phyloP scores from a whole-genome alignment of 2,113 vertebrate species.

The Corythornis vintsioides region DNA sequence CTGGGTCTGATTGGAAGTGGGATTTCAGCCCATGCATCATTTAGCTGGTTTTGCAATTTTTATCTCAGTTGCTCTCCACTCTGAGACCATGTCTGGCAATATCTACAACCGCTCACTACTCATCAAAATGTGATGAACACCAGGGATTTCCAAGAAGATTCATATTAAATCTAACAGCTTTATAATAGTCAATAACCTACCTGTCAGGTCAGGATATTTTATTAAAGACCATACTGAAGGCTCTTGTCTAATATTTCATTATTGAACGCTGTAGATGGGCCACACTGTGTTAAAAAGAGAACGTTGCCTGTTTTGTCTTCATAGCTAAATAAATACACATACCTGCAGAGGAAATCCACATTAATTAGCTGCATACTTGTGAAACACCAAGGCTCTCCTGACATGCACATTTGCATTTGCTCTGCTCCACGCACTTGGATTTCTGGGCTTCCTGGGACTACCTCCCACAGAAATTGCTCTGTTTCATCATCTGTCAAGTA shows the following conservation, averaged over 20 bases:
- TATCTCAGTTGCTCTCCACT: slow-evolving; percentile 26
- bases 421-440: background rate
- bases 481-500: background rate
- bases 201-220: slow-evolving; percentile 5
- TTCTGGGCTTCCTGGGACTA: background rate
- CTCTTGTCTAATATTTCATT: background rate
- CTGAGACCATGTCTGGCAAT: slow-evolving; percentile 48
- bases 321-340: background rate
- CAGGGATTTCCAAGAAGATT: slow-evolving; percentile 5
- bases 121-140: slow-evolving; percentile 43
- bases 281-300: background rate
- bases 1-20: slow-evolving; percentile 17
- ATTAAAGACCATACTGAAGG: slow-evolving; percentile 1
- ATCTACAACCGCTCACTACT: background rate
- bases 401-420: background rate
- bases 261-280: background rate
- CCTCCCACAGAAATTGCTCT: background rate
- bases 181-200: slow-evolving; percentile 48
- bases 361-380: background rate
- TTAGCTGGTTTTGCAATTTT: slow-evolving; percentile 56
- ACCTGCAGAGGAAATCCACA: background rate
- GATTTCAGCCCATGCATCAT: slow-evolving; percentile 51
- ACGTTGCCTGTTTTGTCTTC: background rate
- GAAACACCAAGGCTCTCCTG: background rate
- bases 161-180: slow-evolving; percentile 36